Evolutionary conservation across 1,140 invertebrate genomes (phyloP).

Genomic region (Triops cancriformis): DNA sequence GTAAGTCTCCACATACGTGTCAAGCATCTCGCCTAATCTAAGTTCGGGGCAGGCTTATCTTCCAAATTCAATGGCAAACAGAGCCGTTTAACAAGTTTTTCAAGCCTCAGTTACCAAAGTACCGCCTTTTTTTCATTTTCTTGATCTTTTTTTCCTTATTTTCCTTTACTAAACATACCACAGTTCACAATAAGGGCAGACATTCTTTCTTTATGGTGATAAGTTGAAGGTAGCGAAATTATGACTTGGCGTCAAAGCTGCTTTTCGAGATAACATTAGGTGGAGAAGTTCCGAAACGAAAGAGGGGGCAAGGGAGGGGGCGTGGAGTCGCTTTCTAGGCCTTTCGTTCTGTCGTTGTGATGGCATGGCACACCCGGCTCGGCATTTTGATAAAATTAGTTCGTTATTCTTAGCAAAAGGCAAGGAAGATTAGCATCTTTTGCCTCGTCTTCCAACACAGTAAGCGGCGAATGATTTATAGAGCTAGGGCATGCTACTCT

Average conservation of each 20-base stretch:
- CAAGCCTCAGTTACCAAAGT: no score
- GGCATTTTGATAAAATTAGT: slow-evolving; percentile 14
- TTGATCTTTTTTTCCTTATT: neutral
- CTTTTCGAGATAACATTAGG: neutral
- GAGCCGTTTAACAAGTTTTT: no score
- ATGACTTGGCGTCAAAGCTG: slow-evolving; percentile 10
- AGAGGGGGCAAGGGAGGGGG: neutral
- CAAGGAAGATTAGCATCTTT: slow-evolving; percentile 14
- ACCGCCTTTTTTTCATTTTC: no score
- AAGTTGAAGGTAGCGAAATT: neutral
- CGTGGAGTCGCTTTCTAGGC: neutral
- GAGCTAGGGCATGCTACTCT: slow-evolving; percentile 1
- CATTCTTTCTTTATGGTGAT: neutral
- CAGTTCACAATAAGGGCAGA: neutral
- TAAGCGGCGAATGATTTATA: slow-evolving; percentile 10
- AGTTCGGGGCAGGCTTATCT: no score
- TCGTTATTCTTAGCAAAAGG: slow-evolving; percentile 14
- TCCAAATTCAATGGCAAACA: no score
- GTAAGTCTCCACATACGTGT: no score
- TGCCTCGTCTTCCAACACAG: slow-evolving; percentile 1
- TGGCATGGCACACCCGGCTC: neutral
- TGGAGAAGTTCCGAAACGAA: neutral
- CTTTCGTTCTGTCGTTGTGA: neutral
- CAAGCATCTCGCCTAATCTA: no score
- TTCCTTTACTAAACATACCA: neutral